These are phyloP conservation scores for Iphiclides podalirius DNA, from an alignment of 2,888 invertebrate genomes.

Conservation along the genomic window DNA sequence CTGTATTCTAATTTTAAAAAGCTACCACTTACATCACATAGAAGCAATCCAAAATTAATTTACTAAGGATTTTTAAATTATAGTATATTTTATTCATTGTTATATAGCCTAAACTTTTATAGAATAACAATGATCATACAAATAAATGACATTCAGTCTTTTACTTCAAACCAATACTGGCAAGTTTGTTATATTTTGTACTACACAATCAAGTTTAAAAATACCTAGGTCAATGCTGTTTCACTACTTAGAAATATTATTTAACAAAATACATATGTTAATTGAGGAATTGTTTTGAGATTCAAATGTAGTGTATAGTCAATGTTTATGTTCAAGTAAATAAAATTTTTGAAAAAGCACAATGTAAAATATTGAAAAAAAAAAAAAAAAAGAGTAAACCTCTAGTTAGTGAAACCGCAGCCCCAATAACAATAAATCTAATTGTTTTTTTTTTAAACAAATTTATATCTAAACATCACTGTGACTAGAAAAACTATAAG, in stretches of 20 bases:
- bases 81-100: slow-evolving; percentile 21
- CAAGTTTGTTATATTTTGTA: slow-evolving; percentile 79
- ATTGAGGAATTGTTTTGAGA: too few relatives aligned
- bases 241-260: slow-evolving; percentile 54
- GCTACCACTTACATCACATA: slow-evolving; percentile 33
- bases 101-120: slow-evolving; percentile 45
- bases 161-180: slow-evolving; percentile 79
- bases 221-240: slow-evolving; percentile 56
- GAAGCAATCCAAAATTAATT: slow-evolving; percentile 21
- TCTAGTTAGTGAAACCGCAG: slow-evolving; percentile 67
- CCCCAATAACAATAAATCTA: slow-evolving; percentile 34
- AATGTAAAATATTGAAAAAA: too few relatives aligned
- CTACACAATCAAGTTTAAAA: slow-evolving; percentile 66
- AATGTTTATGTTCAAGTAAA: too few relatives aligned
- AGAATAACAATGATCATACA: slow-evolving; percentile 65
- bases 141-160: slow-evolving; percentile 78
- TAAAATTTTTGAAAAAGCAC: neutral
- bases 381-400: slow-evolving; percentile 8
- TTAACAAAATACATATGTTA: too few relatives aligned
- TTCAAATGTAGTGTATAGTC: too few relatives aligned
- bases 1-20: slow-evolving; percentile 16
- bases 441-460: slow-evolving; percentile 36
- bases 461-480: slow-evolving; percentile 53
- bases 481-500: slow-evolving; percentile 79
- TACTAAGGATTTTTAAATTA: slow-evolving; percentile 20